phyloP scores from a whole-genome alignment of 2,888 invertebrate genomes.

The Lagria hirta region DNA sequence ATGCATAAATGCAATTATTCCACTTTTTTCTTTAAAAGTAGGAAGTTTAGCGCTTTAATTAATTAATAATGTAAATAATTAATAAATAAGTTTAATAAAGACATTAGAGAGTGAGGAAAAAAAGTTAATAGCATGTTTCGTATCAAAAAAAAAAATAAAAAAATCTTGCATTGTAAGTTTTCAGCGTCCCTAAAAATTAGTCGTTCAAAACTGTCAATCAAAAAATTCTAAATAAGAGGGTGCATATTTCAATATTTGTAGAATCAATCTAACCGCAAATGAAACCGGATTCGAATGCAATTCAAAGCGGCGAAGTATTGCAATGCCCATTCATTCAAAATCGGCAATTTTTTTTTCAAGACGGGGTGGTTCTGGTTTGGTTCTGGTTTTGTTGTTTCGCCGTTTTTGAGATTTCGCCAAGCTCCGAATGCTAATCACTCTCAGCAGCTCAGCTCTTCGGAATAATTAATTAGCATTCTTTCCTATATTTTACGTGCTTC shows the following conservation, averaged over 20 bases:
- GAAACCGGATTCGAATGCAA: constrained; percentile 42
- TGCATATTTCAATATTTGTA: constrained; percentile 54
- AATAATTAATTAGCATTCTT: constrained; percentile 66
- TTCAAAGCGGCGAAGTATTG: too few relatives aligned
- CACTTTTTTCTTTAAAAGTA: constrained; percentile 3
- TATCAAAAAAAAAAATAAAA: too few relatives aligned
- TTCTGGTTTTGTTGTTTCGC: constrained; percentile 19
- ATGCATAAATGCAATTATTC: constrained; percentile 37
- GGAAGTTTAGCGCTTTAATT: neutral
- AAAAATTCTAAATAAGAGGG: constrained; percentile 53
- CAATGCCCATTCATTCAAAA: constrained; percentile 25
- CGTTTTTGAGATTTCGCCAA: constrained; percentile 29
- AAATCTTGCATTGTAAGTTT: too few relatives aligned
- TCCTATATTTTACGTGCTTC: constrained; percentile 55
- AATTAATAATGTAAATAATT: neutral
- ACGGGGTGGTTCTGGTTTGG: constrained; percentile 10
- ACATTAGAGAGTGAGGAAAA: too few relatives aligned
- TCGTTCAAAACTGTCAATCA: constrained; percentile 51
- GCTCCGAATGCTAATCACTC: constrained; percentile 33
- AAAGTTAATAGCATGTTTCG: too few relatives aligned
- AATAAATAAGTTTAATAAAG: too few relatives aligned
- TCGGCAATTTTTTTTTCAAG: constrained; percentile 17
- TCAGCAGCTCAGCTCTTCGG: constrained; percentile 54
- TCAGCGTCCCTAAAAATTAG: constrained; percentile 37
- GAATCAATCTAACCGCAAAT: constrained; percentile 51